Evolutionary conservation across 1,140 invertebrate species (phyloP).

Genomic region (Oscheius sp.): DNA sequence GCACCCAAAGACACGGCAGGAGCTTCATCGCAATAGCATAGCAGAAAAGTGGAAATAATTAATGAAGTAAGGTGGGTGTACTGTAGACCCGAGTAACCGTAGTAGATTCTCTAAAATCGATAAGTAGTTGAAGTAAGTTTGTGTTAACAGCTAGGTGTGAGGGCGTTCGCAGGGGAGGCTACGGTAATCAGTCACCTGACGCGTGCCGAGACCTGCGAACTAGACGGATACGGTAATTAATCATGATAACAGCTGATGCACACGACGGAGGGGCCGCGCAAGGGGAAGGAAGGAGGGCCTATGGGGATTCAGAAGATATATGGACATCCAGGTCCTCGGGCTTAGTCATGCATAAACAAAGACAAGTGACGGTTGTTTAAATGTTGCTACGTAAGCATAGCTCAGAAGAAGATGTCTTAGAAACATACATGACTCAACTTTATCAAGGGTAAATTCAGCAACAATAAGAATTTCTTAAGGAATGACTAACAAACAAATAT

Average conservation of each 20-base stretch:
- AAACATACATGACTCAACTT: too few relatives aligned
- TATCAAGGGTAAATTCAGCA: background rate
- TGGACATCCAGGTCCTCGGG: background rate
- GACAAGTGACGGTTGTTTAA: too few relatives aligned
- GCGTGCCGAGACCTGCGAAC: slow-evolving; percentile 8
- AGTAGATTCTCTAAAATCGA: too few relatives aligned
- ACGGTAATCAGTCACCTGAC: slow-evolving; percentile 10
- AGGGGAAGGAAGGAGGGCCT: background rate
- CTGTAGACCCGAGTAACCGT: too few relatives aligned
- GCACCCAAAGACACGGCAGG: background rate
- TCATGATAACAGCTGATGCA: slow-evolving; percentile 11
- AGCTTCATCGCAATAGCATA: background rate
- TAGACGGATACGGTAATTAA: slow-evolving; percentile 10
- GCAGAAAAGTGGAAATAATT: background rate
- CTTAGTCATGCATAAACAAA: background rate
- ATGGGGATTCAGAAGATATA: background rate
- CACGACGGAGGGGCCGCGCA: background rate
- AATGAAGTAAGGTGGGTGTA: too few relatives aligned
- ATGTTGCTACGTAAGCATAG: too few relatives aligned
- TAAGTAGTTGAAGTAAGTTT: too few relatives aligned
- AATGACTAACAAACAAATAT: background rate
- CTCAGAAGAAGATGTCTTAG: too few relatives aligned
- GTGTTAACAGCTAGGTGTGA: too few relatives aligned
- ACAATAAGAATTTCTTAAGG: too few relatives aligned
- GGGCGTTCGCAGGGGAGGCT: background rate